A percentile compares a stretch with the other conserved stretches of the same genome.
Conservation (phyloP, 2,888 invertebrate genomes). For the Apantesis nais region DNA sequence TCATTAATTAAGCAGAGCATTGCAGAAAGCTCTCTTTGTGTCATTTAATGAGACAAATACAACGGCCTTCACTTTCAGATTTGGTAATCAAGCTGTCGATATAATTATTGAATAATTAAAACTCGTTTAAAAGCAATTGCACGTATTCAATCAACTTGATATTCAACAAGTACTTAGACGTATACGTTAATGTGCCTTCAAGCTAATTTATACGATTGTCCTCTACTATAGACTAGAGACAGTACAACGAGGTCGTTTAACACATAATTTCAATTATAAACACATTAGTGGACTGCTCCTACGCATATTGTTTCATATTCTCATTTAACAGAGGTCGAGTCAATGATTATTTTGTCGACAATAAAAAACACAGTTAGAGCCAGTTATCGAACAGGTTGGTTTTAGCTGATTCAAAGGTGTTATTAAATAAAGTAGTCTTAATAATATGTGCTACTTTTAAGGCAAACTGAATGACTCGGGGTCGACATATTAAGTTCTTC, state of each 20-base stretch:
- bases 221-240: slow-evolving; percentile 44
- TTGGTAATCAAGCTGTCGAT: slow-evolving; percentile 62
- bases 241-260: slow-evolving; percentile 52
- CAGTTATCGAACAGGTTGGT: slow-evolving; percentile 54
- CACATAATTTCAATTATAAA: slow-evolving; percentile 69
- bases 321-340: slow-evolving; percentile 63
- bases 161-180: slow-evolving; percentile 67
- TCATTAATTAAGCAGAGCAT: background rate
- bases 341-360: slow-evolving; percentile 57
- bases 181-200: slow-evolving; percentile 30
- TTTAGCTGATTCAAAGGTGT: slow-evolving; percentile 48
- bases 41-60: slow-evolving; percentile 21
- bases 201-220: slow-evolving; percentile 43
- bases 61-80: slow-evolving; percentile 48
- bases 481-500: slow-evolving; percentile 15
- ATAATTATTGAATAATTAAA: slow-evolving; percentile 70
- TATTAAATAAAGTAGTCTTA: slow-evolving; percentile 49
- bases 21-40: slow-evolving; percentile 27
- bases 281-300: slow-evolving; percentile 63
- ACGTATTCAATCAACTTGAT: slow-evolving; percentile 65
- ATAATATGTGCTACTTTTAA: slow-evolving; percentile 37
- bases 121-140: slow-evolving; percentile 68
- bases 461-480: slow-evolving; percentile 25
- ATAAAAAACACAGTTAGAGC: slow-evolving; percentile 60
- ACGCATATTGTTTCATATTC: slow-evolving; percentile 62